Percentiles rank a stretch among this genome's conserved stretches.
phyloP scores from a whole-genome alignment of 2,113 vertebrate species.

The Asarcornis scutulata region DNA sequence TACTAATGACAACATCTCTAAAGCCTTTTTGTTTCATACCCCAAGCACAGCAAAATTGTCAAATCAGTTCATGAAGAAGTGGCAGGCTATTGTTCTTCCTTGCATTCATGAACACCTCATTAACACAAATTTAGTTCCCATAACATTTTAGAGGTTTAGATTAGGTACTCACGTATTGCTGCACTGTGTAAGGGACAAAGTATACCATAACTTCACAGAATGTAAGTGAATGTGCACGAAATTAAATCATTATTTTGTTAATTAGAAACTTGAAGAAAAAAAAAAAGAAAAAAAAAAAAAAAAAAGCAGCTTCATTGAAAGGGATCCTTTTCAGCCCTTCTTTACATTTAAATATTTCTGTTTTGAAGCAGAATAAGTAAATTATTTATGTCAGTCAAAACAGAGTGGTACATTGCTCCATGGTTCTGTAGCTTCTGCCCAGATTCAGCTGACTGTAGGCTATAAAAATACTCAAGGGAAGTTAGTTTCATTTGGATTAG shows the following conservation, averaged over 20 bases:
- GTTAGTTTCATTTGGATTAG: slow-evolving; percentile 68
- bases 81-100: slow-evolving; percentile 69
- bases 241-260: slow-evolving; percentile 6
- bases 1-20: slow-evolving; percentile 50
- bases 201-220: not conserved
- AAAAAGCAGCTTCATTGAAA: slow-evolving; percentile 1
- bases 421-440: slow-evolving; percentile 50
- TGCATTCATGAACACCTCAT: slow-evolving; percentile 60
- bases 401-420: slow-evolving; percentile 24
- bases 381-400: slow-evolving; percentile 70
- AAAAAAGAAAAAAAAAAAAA: not conserved
- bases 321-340: not conserved
- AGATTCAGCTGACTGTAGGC: slow-evolving; percentile 30
- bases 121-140: slow-evolving; percentile 69
- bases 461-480: slow-evolving; percentile 57
- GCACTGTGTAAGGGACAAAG: not conserved
- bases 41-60: slow-evolving; percentile 68
- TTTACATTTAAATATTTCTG: slow-evolving; percentile 53
- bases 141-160: slow-evolving; percentile 39
- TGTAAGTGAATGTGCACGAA: not conserved
- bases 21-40: slow-evolving; percentile 62
- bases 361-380: slow-evolving; percentile 46
- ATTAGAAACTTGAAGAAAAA: slow-evolving; percentile 7
- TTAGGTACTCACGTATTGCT: slow-evolving; percentile 35
- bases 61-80: slow-evolving; percentile 68